Base-by-base conservation (phyloP, 2,888 invertebrate species). In the Bellardia pandia region DNA sequence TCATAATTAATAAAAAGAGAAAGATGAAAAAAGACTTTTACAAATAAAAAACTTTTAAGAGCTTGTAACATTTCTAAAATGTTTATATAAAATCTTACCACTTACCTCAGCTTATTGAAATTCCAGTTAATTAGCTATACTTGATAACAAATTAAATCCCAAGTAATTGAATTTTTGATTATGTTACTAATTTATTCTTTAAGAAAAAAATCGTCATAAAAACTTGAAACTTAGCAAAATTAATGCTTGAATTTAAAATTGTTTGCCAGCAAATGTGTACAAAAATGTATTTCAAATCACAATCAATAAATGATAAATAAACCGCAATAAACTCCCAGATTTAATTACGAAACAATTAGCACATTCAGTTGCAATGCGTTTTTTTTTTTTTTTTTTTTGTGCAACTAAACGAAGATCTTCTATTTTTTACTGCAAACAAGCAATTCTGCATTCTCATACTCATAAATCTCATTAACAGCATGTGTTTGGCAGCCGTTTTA, bases 401-500 rank as follows among this genome's bases (percentile, higher is more conserved):
- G 53, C 58, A 45, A 30, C 68, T 9, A 37, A 48, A 56, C 9
- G 11, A 4, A 40, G n/a, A 45, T 23, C 1, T 4, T 53, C 8
- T 13, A 5, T 8, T n/a, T 33, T 48, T 45, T 13, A 45, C 45
- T 1, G 6, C 23, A 64, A 53, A 13, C 62, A 53, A 11, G 56
- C 74, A 53, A 56, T 53, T 69, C 51, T 60, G 56, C 74, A 75
- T 79, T 86, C 75, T 78, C 75, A 79, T 83, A 72, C 64, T 86
- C 83, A 79, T 83, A 82, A 82, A 86, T 83, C 83, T 83, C 79
- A 86, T 86, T 83, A 83, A 60, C 78, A 76, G 79, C 82, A 78
- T 86, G 83, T 79, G 86, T 72, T 83, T 83, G 83, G 69, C 86
- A 86, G 86, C 83, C 83, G 79, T 76, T 82, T 83, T 83, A 83